Conservation (phyloP, 2,888 invertebrate species). For the Drosophila ustulata region DNA sequence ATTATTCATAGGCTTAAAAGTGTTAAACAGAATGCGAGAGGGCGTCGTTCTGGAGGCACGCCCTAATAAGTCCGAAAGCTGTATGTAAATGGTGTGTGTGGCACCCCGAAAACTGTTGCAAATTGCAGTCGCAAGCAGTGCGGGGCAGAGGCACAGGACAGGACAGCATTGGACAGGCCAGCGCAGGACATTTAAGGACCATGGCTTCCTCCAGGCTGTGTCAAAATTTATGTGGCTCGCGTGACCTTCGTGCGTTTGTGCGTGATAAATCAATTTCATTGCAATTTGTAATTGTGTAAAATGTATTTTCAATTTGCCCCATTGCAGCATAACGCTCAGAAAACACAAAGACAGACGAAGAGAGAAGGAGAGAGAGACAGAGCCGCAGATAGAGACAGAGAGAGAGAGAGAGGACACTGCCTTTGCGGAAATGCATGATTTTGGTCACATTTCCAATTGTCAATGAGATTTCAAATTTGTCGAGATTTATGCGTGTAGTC, state of each 20-base stretch:
- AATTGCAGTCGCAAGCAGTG: constrained; percentile 43
- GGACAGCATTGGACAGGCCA: constrained; percentile 10
- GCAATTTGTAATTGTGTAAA: constrained; percentile 80
- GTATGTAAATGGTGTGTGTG: constrained; percentile 41
- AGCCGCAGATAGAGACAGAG: not conserved
- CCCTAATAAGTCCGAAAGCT: constrained; percentile 52
- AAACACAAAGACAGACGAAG: not conserved
- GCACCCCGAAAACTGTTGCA: constrained; percentile 55
- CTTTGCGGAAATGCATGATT: constrained; percentile 73
- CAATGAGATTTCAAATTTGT: constrained; percentile 77
- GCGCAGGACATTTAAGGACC: constrained; percentile 32
- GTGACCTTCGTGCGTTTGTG: constrained; percentile 75
- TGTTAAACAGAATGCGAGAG: constrained; percentile 54
- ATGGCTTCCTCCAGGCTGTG: constrained; percentile 36
- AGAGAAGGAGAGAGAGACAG: not conserved
- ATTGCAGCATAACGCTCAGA: constrained; percentile 23
- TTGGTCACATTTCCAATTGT: constrained; percentile 79
- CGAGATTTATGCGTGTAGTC: constrained; percentile 68
- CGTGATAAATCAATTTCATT: constrained; percentile 79
- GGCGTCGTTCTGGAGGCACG: constrained; percentile 4
- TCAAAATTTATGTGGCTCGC: constrained; percentile 74
- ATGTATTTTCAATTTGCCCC: constrained; percentile 76
- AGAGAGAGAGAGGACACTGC: constrained; percentile 15
- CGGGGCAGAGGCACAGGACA: not conserved
- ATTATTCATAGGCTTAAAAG: constrained; percentile 69